Conservation (phyloP, 1,140 invertebrate genomes). For the Calephelis virginiensis region DNA sequence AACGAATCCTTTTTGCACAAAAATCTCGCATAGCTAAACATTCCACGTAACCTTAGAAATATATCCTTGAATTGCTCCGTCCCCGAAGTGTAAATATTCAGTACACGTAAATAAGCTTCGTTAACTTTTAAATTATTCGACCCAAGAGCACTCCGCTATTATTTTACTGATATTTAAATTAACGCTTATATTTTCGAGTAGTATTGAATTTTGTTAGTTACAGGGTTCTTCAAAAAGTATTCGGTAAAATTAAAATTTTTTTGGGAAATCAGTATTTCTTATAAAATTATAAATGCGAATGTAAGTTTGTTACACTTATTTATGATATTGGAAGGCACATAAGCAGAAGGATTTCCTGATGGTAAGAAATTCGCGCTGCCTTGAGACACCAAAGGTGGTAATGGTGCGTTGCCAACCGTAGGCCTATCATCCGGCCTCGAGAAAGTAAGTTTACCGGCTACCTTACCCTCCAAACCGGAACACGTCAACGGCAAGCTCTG, state of each 20-base stretch:
- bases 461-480: too few species aligned
- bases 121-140: conserved; percentile 15
- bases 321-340: too few species aligned
- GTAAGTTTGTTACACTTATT: too few species aligned
- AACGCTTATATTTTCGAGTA: neutral
- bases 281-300: too few species aligned
- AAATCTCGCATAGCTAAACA: conserved; percentile 3
- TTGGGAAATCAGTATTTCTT: neutral
- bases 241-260: neutral
- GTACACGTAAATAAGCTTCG: conserved; percentile 5
- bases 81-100: conserved; percentile 2
- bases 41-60: conserved; percentile 3
- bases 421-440: too few species aligned
- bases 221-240: neutral
- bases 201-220: too few species aligned
- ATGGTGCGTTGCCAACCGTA: too few species aligned
- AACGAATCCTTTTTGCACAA: neutral
- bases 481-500: too few species aligned
- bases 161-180: conserved; percentile 14
- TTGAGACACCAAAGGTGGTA: too few species aligned
- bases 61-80: conserved; percentile 1
- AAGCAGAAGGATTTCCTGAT: too few species aligned
- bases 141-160: conserved; percentile 6
- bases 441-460: too few species aligned
- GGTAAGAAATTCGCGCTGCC: too few species aligned